Base-by-base conservation (phyloP, 92 coral and sea anemone species). In the Zoanthus sociatus region DNA sequence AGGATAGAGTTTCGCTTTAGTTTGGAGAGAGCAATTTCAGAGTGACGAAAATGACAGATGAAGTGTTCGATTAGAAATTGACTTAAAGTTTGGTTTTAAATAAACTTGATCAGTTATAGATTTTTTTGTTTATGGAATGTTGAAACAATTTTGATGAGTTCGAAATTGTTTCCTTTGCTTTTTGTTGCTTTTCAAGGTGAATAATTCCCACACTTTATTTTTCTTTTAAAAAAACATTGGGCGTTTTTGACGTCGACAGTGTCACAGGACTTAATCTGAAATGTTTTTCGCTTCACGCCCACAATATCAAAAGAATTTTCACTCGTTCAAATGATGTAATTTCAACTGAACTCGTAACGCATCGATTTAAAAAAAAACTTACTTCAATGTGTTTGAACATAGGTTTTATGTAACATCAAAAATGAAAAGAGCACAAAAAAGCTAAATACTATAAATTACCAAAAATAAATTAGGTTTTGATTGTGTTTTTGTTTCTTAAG, bases 221-320 rank as follows among this genome's bases (percentile, higher is more conserved):
- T 78, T 42, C 58, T 46, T 78, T 15, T 18, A 58, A 37, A 58
- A 37, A 61, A 68, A 58, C 20, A 14, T 58, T 64, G 72, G 71
- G 84, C 32, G 84, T 48, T 11, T 53, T 64, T 10, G 54, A 68
- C 18, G 42, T 58, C 46, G 46, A 66, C 3, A 46, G 18, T 66
- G 75, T 81, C 70, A 48, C 47, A 66, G 72, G 32, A 17, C 73
- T 81, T 81, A 26, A 81, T 81, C 73, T 53, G 47, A 66, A 81
- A 81, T 81, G 75, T 66, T 81, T 60, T 14, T 67, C 75, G 42
- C 75, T 81, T 81, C 75, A 81, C 85, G 75, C 85, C 85, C 75
- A 81, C 85, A 47, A 1, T 14, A 64, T 68, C 60, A 81, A 67
- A 17, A n/a, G 2, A 81, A 56, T 47, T 81, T 81, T 44, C 75